Evolutionary conservation across 1,140 invertebrate species (phyloP).

Genomic region (Lordiphosa stackelbergi): DNA sequence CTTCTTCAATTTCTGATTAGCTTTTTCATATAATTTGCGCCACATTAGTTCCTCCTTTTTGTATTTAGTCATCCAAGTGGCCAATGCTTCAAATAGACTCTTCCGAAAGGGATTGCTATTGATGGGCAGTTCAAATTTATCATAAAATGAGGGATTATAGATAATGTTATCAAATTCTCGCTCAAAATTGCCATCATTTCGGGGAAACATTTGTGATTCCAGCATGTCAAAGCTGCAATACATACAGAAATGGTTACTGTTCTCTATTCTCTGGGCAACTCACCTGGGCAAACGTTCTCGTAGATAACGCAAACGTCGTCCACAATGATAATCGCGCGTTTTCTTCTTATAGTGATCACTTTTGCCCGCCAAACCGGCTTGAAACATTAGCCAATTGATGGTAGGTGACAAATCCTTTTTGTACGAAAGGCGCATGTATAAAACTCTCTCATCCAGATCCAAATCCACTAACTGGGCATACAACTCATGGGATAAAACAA

Average conservation of each 20-base stretch:
- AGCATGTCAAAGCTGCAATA: conserved; percentile 34
- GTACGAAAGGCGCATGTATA: conserved; percentile 8
- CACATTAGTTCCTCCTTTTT: background rate
- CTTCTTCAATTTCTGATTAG: background rate
- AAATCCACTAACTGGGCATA: conserved; percentile 17
- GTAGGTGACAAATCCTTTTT: accelerated
- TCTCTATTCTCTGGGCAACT: too few species aligned
- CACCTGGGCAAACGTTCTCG: conserved; percentile 40
- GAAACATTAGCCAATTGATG: conserved; percentile 21
- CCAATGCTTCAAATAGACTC: conserved; percentile 15
- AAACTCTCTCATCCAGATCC: conserved; percentile 13
- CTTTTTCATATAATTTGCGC: background rate
- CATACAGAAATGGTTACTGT: too few species aligned
- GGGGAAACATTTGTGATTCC: conserved; percentile 20
- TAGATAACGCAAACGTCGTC: conserved; percentile 34
- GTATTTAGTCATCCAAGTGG: conserved; percentile 25
- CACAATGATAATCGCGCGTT: background rate
- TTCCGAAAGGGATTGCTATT: background rate
- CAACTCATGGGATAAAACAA: background rate
- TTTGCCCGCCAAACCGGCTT: conserved; percentile 11
- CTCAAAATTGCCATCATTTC: conserved; percentile 17
- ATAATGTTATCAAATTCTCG: conserved; percentile 26
- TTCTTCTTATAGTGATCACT: conserved; percentile 15
- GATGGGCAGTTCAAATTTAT: conserved; percentile 8
- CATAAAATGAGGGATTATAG: conserved; percentile 12